Evolutionary conservation across 2,888 invertebrate genomes (phyloP).

Genomic region (Ormyrus rosae): DNA sequence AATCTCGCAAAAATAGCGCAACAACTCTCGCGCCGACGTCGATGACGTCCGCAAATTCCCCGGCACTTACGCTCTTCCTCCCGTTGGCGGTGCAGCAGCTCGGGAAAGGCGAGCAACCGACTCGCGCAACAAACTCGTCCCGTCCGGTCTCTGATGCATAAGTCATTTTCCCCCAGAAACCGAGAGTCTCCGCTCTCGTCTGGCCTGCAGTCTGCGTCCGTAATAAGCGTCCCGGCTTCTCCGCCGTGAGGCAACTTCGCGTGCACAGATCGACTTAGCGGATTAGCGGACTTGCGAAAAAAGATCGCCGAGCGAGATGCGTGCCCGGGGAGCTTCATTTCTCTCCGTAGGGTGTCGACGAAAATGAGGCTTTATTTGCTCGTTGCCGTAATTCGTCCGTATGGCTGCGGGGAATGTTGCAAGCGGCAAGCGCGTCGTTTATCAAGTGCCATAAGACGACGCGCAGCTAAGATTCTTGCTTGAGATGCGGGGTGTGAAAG

Average conservation of each 20-base stretch:
- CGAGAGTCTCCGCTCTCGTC: slow-evolving; percentile 14
- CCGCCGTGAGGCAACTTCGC: not conserved
- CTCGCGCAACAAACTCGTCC: slow-evolving; percentile 37
- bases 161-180: slow-evolving; percentile 34
- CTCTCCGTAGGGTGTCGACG: not conserved
- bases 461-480: no score
- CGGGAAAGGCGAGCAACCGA: slow-evolving; percentile 1
- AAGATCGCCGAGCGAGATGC: not conserved
- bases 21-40: not conserved
- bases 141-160: slow-evolving; percentile 20
- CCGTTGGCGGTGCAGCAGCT: not conserved
- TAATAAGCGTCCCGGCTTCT: not conserved
- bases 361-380: not conserved
- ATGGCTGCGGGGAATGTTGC: no score
- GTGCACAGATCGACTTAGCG: not conserved
- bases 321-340: not conserved
- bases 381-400: no score
- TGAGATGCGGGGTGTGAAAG: no score
- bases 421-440: no score
- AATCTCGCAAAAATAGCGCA: no score
- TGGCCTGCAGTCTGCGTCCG: no score
- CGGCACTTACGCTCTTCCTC: not conserved
- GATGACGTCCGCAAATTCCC: slow-evolving; percentile 21
- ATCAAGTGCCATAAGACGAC: no score
- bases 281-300: not conserved